Base-by-base conservation (phyloP, 1,140 invertebrate species). In the Plutomurus gul region DNA sequence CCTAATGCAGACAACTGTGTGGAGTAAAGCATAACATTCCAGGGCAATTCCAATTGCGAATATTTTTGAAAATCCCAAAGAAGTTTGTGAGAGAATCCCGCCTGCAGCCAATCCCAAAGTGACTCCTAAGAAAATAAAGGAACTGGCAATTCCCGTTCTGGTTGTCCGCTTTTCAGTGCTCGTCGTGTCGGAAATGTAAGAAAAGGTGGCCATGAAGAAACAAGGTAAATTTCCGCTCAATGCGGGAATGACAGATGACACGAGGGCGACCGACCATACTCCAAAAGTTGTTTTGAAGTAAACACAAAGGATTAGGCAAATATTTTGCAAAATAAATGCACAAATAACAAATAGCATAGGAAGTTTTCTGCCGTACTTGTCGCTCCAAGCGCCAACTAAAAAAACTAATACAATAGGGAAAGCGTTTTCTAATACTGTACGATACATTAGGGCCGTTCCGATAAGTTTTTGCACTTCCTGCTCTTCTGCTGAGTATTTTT, bases 101-200 rank as follows among this genome's bases (percentile, higher is more conserved):
- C 77, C 79, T 8, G 36, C 22, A 18, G 47, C 82, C 1, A 83
- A n/a, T 0, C 82, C 82, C 46, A 82, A 3, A 1, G 80, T 82
- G 0, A 83, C 25, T 30, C 82, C 82, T 0, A 82, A 43, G 46
- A 83, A 83, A 6, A 83, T 20, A 10, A 73, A 74, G 1, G 75
- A 77, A 27, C 79, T 77, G 0, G 78, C 91, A 33, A 96, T 91
- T 16, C 93, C 94, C 80, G 96, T 94, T 76, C 94, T 86, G 13
- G 94, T 87, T 0, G 95, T 96, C 77, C 94, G 90, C 76, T 91
- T 92, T 85, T 93, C 91, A 72, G 93, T 89, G 6, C 91, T 91
- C 0, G 94, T 95, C 8, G 95, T 92, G 85, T 96, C 94, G 1
- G 91, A 93, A 46, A 96, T 93, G 84, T 95, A 96, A 85, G 94